Evolutionary conservation across 2,797 vertebrate genomes (phyloP).

Genomic region (Macropodus opercularis): DNA sequence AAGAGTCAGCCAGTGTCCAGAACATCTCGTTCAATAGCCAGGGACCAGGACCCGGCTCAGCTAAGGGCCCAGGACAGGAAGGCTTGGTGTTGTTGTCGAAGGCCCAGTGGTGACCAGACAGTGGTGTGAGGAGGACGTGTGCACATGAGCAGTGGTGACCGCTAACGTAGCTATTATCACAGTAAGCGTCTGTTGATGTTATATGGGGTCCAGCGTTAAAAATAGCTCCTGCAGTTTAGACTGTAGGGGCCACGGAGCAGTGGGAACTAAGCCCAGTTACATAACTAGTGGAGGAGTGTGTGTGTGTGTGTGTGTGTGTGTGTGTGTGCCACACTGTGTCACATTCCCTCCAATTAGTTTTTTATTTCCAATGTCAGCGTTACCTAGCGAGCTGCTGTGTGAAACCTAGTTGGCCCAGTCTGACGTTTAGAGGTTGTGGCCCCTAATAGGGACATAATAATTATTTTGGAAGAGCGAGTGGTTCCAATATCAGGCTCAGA

Average conservation of each 20-base stretch:
- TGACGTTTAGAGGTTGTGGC: no score
- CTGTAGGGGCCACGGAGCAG: slow-evolving; percentile 58
- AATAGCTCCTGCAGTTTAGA: slow-evolving; percentile 70
- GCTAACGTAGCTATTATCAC: slow-evolving; percentile 48
- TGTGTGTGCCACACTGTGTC: slow-evolving; percentile 5
- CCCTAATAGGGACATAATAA: no score
- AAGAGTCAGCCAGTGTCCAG: no score
- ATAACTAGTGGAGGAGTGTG: slow-evolving; percentile 55
- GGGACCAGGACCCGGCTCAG: slow-evolving; percentile 17
- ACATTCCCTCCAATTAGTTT: no score
- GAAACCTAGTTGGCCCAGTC: no score
- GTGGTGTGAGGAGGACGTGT: slow-evolving; percentile 37
- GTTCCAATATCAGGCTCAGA: no score
- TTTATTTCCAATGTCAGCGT: no score
- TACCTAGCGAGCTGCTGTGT: no score
- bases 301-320: slow-evolving; percentile 17
- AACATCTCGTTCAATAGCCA: no score
- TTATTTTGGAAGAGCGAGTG: no score
- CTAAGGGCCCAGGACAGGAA: slow-evolving; percentile 1
- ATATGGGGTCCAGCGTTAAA: slow-evolving; percentile 68
- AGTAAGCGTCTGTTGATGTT: slow-evolving; percentile 61
- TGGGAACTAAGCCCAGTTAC: slow-evolving; percentile 72
- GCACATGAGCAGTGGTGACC: slow-evolving; percentile 25
- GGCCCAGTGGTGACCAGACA: slow-evolving; percentile 22
- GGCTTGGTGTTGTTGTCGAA: slow-evolving; percentile 27